Percentiles rank a stretch among this genome's conserved stretches.
phyloP scores from a whole-genome alignment of 2,113 vertebrate species.

The Genyomyrus donnyi region DNA sequence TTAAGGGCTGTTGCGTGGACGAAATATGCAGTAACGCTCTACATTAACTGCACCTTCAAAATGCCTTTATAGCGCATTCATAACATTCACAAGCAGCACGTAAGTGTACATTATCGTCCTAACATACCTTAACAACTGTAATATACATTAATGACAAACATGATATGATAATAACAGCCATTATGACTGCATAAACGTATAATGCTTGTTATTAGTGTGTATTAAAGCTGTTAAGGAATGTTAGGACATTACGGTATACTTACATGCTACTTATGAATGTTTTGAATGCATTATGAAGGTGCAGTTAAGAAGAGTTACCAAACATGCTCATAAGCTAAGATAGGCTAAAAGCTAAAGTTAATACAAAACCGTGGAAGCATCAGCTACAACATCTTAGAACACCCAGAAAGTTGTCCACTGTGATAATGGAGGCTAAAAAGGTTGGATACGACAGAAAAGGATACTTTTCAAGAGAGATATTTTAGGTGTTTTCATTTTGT shows the following conservation, averaged over 20 bases:
- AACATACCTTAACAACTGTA: not conserved
- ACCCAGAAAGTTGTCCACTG: not conserved
- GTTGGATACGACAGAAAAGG: too few species aligned
- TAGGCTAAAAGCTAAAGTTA: not conserved
- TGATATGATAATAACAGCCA: not conserved
- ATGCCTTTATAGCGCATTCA: not conserved
- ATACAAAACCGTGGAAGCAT: not conserved
- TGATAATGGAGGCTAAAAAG: not conserved
- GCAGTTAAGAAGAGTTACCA: not conserved
- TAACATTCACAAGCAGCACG: not conserved
- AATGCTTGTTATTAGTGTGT: not conserved
- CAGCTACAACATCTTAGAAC: not conserved
- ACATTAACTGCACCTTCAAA: not conserved
- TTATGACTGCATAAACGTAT: not conserved
- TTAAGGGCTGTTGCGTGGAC: not conserved
- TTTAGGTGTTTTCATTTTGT: not conserved
- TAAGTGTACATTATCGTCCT: not conserved
- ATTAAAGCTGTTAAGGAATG: not conserved
- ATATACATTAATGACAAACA: not conserved
- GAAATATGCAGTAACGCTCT: not conserved
- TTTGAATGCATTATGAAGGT: not conserved
- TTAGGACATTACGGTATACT: not conserved
- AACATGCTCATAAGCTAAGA: not conserved
- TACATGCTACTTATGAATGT: not conserved
- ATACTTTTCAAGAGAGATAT: not conserved